Evolutionary conservation across 2,113 vertebrate genomes (phyloP).

Genomic region (Coracopsis vasa): DNA sequence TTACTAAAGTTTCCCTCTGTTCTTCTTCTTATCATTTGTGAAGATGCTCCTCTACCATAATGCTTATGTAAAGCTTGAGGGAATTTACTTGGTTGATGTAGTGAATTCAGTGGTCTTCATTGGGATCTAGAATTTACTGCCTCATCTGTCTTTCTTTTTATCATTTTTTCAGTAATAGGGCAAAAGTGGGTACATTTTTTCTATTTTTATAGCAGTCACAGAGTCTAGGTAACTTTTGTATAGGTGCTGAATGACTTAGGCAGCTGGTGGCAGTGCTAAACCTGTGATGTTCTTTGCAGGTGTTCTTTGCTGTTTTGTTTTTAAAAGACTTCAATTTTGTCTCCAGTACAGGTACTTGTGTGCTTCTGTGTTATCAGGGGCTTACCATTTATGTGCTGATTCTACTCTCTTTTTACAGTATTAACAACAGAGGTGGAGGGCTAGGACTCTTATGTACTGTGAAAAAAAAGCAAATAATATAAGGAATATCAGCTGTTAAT

Average conservation of each 20-base stretch:
- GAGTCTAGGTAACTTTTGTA: neutral
- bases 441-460: neutral
- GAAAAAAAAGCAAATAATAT: accelerated
- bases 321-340: neutral
- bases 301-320: neutral
- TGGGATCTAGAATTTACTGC: neutral
- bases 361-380: neutral
- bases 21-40: accelerated
- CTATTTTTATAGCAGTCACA: neutral
- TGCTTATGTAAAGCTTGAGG: neutral
- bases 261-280: neutral
- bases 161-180: neutral
- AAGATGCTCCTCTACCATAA: neutral
- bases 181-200: neutral
- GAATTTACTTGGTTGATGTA: neutral
- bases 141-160: neutral
- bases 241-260: neutral
- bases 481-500: neutral
- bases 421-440: neutral
- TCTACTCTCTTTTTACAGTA: neutral
- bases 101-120: neutral
- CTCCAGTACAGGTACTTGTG: neutral
- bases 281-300: neutral
- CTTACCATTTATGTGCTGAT: neutral
- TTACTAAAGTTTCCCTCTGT: neutral